These are phyloP conservation scores for Teleogryllus occipitalis DNA, from an alignment of 1,140 invertebrate species.

Conservation along the genomic window DNA sequence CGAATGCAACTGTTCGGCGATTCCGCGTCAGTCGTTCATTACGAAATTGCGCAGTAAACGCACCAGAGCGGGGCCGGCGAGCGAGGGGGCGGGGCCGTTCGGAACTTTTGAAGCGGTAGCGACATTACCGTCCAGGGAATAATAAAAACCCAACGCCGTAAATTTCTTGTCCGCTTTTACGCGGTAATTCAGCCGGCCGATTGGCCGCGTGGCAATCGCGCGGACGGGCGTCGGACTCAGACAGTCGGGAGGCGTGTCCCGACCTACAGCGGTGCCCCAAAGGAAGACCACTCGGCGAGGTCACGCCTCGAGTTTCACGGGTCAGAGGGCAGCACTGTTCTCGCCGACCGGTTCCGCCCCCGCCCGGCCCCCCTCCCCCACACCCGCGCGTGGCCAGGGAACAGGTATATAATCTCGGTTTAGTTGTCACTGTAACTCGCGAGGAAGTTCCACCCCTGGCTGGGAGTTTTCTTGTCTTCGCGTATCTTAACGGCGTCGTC, in stretches of 20 bases:
- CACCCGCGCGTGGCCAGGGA: neutral
- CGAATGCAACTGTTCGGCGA: no score
- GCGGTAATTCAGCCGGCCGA: neutral
- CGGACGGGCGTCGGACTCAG: no score
- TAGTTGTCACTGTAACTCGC: neutral
- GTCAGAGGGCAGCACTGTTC: neutral
- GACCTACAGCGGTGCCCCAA: neutral
- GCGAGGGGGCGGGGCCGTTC: no score
- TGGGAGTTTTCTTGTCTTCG: neutral
- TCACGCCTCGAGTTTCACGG: neutral
- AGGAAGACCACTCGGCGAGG: neutral
- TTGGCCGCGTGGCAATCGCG: neutral
- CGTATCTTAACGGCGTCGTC: neutral
- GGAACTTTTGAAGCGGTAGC: neutral
- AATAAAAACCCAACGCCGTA: neutral
- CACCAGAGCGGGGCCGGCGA: no score
- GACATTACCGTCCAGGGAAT: neutral
- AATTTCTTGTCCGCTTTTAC: neutral
- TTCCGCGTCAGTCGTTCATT: no score
- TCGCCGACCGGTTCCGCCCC: neutral
- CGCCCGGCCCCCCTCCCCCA: no score
- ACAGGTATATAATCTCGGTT: constrained; percentile 1
- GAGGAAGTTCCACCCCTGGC: no score
- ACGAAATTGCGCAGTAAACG: no score
- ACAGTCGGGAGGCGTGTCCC: no score